Conservation (phyloP, 1,140 invertebrate genomes). For the Steinernema feltiae region DNA sequence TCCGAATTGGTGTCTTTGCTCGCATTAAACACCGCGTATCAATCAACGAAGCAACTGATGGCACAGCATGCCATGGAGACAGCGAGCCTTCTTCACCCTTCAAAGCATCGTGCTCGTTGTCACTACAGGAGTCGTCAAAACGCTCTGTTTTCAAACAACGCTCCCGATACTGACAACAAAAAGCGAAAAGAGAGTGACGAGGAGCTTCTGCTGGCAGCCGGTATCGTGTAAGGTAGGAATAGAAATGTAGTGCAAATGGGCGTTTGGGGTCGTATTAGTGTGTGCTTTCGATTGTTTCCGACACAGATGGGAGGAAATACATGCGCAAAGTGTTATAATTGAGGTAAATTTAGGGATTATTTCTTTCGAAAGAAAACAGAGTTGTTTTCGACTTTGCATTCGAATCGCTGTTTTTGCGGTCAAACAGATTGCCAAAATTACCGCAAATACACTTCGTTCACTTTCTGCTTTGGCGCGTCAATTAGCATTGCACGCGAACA, state of each 20-base stretch:
- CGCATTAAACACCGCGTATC: conserved; percentile 13
- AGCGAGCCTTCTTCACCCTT: not conserved
- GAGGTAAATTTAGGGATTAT: conserved; percentile 12
- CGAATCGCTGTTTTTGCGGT: conserved; percentile 4
- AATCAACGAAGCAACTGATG: conserved; percentile 11
- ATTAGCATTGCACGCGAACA: not conserved
- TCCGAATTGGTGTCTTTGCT: not conserved
- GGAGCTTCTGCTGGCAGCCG: not conserved
- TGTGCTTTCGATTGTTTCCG: not conserved
- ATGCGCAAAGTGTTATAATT: conserved; percentile 14
- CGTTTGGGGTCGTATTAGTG: not conserved
- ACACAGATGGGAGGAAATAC: conserved; percentile 2
- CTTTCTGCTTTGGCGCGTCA: not conserved
- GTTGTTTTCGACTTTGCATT: conserved; percentile 10
- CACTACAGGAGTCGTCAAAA: conserved; percentile 7
- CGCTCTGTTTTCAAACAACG: conserved; percentile 13
- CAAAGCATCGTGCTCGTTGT: not conserved
- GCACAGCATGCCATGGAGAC: conserved; percentile 9
- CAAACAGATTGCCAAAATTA: conserved; percentile 15
- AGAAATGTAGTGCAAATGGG: not conserved
- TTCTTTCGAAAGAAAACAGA: not conserved
- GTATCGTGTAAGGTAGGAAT: not conserved
- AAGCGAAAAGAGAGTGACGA: not conserved
- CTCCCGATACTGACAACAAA: not conserved
- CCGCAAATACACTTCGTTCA: conserved; percentile 2